Conservation (phyloP, 2,797 vertebrate species). For the Dicrostonyx torquatus region DNA sequence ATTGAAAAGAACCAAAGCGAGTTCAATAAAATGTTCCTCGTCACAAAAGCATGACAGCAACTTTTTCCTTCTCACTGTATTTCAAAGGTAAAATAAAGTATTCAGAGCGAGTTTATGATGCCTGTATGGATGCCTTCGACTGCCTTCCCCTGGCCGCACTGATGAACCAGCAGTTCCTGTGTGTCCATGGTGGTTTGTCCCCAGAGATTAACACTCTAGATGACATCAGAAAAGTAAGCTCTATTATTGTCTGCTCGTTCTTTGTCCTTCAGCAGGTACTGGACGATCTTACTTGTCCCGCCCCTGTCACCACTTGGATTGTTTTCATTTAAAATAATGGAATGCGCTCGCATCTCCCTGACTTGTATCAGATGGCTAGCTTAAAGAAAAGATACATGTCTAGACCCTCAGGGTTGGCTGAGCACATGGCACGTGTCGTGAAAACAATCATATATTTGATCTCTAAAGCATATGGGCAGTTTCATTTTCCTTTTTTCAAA, state of each 20-base stretch:
- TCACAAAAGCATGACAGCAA: not conserved
- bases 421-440: not conserved
- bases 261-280: not conserved
- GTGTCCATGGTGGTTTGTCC: slow-evolving; percentile 98
- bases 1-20: not conserved
- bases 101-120: slow-evolving; percentile 98
- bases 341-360: not conserved
- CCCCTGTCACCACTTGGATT: not conserved
- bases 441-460: slow-evolving; percentile 19
- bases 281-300: not conserved
- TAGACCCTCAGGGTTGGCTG: not conserved
- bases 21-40: not conserved
- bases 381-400: not conserved
- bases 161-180: slow-evolving; percentile 99
- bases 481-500: not conserved
- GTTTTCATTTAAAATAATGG: not conserved
- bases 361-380: not conserved
- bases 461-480: not conserved
- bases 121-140: slow-evolving; percentile 99
- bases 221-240: slow-evolving; percentile 99
- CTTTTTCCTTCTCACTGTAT: slow-evolving; percentile 43
- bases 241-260: slow-evolving; percentile 20
- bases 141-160: slow-evolving; percentile 99
- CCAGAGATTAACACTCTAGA: slow-evolving; percentile 99
- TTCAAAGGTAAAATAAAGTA: slow-evolving; percentile 99